Base-by-base conservation (phyloP, 2,888 invertebrate genomes). In the Venusia cambrica region DNA sequence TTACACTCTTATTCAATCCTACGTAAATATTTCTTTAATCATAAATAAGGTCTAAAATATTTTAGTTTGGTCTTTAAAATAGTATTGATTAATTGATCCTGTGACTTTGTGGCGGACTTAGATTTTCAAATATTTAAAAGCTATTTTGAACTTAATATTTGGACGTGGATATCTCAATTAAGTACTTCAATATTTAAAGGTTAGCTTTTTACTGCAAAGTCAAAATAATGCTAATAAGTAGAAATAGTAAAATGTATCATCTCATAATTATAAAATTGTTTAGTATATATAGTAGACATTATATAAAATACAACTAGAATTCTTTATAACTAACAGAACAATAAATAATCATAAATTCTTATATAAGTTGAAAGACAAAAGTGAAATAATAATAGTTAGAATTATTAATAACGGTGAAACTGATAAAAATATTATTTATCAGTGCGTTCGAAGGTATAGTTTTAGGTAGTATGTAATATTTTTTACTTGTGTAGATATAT, bases 341-440 rank as follows among this genome's bases (percentile, higher is more conserved):
- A 37, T 19, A 32, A 26, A 36, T 46, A 49, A 48, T 44, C n/a
- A 32, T 40, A 46, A 57, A 54, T 57, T 56, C 49, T 46, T 56
- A 56, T 53, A 46, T 53, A 35, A 55, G 54, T 75, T 81, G 84
- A 84, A 85, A 84, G 85, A 85, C 85, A 71, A 81, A 75, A 84
- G 84, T 84, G 85, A 84, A 79, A 75, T 73, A 73, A 63, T 37
- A 57, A 66, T 81, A 84, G 78, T 56, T 68, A 58, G 62, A 54
- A 37, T 48, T 22, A 19, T 21, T 14, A 30, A 5, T 7, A 15
- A 20, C 16, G 22, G 27, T 30, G 8, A 36, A 35, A 15, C 30
- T 21, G 30, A 29, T 39, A 39, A 26, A 11, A 5, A 10, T 25
- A 34, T 11, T 52, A 59, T 49, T n/a, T n/a, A n/a, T n/a, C n/a